These are phyloP conservation scores for Cephonodes hylas DNA, from an alignment of 2,888 invertebrate species.

Conservation along the genomic window DNA sequence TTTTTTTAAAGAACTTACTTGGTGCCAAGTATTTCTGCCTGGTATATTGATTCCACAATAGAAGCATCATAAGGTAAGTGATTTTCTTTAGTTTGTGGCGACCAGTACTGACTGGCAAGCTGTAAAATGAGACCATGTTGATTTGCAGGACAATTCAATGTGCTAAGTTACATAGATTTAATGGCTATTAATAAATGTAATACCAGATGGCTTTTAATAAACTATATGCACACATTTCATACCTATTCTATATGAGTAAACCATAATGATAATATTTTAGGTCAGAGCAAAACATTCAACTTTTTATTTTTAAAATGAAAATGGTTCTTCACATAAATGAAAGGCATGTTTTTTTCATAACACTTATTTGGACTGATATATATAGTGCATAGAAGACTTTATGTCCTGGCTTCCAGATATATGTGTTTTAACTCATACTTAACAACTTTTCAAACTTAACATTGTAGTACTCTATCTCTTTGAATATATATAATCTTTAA, in stretches of 20 bases:
- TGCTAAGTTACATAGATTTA: constrained; percentile 71
- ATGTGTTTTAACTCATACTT: too few relatives aligned
- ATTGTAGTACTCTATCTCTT: too few relatives aligned
- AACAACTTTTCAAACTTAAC: too few relatives aligned
- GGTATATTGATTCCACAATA: constrained; percentile 94
- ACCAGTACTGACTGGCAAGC: constrained; percentile 96
- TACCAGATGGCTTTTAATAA: constrained; percentile 64
- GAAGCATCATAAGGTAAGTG: constrained; percentile 88
- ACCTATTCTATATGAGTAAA: background rate
- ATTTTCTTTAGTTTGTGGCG: constrained; percentile 87
- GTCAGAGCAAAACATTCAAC: too few relatives aligned
- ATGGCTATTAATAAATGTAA: constrained; percentile 27
- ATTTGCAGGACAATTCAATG: constrained; percentile 65
- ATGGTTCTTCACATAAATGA: too few relatives aligned
- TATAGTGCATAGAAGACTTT: too few relatives aligned
- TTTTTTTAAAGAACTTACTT: constrained; percentile 78
- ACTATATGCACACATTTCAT: background rate
- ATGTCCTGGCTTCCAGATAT: too few relatives aligned
- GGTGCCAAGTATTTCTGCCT: constrained; percentile 91
- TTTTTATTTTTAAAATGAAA: too few relatives aligned
- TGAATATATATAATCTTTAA: too few relatives aligned
- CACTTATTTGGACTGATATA: too few relatives aligned
- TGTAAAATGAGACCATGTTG: constrained; percentile 75
- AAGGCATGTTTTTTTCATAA: too few relatives aligned
- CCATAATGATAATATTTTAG: background rate